phyloP scores from a whole-genome alignment of 64 coral and sea anemone species.

The Orbicella faveolata region DNA sequence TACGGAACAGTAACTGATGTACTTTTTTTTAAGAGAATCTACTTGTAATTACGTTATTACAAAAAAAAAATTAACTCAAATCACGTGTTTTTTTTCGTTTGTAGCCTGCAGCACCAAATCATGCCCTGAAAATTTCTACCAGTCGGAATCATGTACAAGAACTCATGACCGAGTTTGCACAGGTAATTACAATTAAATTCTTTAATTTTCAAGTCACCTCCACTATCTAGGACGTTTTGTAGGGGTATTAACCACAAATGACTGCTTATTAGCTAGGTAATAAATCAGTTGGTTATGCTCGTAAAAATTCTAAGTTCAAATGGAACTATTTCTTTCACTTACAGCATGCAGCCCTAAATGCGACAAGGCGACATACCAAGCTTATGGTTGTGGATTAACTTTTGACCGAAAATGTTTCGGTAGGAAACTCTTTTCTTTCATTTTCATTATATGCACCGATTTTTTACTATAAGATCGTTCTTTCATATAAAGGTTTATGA shows the following conservation, averaged over 20 bases:
- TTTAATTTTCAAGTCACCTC: too few species aligned
- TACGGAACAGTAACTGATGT: too few species aligned
- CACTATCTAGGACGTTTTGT: too few species aligned
- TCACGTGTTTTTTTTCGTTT: not conserved
- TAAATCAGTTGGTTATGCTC: not conserved
- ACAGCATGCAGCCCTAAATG: constrained; percentile 72
- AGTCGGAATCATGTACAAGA: constrained; percentile 61
- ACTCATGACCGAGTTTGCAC: constrained; percentile 58
- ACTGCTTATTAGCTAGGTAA: too few species aligned
- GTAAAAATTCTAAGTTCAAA: not conserved
- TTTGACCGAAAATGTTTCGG: constrained; percentile 78
- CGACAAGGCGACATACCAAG: constrained; percentile 55
- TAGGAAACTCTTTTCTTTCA: not conserved
- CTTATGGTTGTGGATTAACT: constrained; percentile 65
- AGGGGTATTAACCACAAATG: too few species aligned
- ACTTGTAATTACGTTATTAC: too few species aligned
- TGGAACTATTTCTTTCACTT: not conserved
- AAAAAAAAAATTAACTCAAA: too few species aligned
- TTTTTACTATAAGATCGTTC: too few species aligned
- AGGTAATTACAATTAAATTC: constrained; percentile 21
- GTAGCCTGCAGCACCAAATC: constrained; percentile 55
- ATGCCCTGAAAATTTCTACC: constrained; percentile 69
- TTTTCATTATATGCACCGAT: not conserved
- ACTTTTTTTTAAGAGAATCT: too few species aligned
- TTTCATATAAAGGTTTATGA: too few species aligned